Evolutionary conservation across 2,797 vertebrate genomes (phyloP), one percentile per base, ranked within the genome.

Genomic region (Meda fulgida): DNA sequence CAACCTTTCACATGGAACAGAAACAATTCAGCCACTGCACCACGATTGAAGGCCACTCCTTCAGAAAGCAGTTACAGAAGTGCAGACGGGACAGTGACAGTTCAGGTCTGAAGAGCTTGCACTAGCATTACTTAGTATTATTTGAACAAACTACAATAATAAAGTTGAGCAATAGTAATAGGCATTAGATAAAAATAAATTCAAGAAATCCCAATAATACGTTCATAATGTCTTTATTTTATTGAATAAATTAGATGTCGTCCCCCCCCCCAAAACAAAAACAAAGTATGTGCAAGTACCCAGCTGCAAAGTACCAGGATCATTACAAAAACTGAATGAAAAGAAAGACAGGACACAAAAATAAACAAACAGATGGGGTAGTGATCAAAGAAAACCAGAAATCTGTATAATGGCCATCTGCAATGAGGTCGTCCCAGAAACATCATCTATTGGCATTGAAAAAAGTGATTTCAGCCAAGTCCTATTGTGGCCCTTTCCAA

Each of bases 201-300:
- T 31, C 11, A n/a, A 40, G 26, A 55, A 21, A 21, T 3, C 11
- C 5, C 40, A 85, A 29, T 14, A 48, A 66, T 23, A 46, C 7
- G 7, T 38, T 72, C 81, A 84, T n/a, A 67, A 80, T 69, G 34
- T 75, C 80, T 95, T 96, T 95, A 95, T 95, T 95, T 89, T 89
- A 90, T 94, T 93, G 92, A 96, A 96, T 96, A 96, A 96, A 94
- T 96, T 95, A 96, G 93, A 93, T 93, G 92, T 31, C 31, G 31
- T 94, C 93, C 92, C 91, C 92, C 92, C 80, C 36, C 84, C 69
- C 31, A 86, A 70, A 87, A 85, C 89, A 87, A 92, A 93, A 92
- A 91, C 36, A 72, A 87, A 81, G 82, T 69, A 53, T 90, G 89
- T 92, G 89, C 88, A 87, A 90, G 85, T 88, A 80, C 88, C 86